Evolutionary conservation across 2,888 invertebrate genomes (phyloP).

Genomic region (Phyllotreta striolata): DNA sequence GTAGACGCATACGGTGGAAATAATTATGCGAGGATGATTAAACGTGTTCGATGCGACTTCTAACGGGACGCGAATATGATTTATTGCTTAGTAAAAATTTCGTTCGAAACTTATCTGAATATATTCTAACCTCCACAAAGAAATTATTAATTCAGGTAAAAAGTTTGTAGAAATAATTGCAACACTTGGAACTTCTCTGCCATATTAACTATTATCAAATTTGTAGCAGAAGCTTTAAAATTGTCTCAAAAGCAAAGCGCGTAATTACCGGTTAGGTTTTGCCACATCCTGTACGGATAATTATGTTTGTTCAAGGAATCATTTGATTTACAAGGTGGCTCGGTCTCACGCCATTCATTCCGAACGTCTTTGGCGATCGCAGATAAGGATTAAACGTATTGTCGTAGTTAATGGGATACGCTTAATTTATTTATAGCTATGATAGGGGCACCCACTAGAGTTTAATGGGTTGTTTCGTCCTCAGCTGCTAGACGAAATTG

Average conservation of each 20-base stretch:
- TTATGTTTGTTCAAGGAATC: slow-evolving; percentile 32
- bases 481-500: too few species aligned
- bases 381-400: slow-evolving; percentile 12
- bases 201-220: slow-evolving; percentile 12
- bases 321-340: slow-evolving; percentile 29
- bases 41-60: slow-evolving; percentile 6
- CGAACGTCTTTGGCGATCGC: slow-evolving; percentile 4
- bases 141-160: too few species aligned
- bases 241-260: slow-evolving; percentile 16
- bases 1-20: slow-evolving; percentile 1
- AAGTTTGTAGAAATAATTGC: too few species aligned
- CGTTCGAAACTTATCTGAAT: too few species aligned
- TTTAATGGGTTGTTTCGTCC: too few species aligned
- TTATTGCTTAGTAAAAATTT: not conserved
- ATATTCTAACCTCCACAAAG: too few species aligned
- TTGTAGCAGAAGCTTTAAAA: slow-evolving; percentile 21
- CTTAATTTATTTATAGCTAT: slow-evolving; percentile 13
- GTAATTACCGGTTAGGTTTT: slow-evolving; percentile 30
- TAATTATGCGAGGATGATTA: slow-evolving; percentile 4
- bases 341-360: slow-evolving; percentile 19
- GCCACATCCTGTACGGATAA: slow-evolving; percentile 32
- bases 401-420: slow-evolving; percentile 13
- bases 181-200: too few species aligned
- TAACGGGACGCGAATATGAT: slow-evolving; percentile 11
- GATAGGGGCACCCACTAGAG: slow-evolving; percentile 4